Evolutionary conservation across 2,888 invertebrate species (phyloP).

Genomic region (Eilema caniola): DNA sequence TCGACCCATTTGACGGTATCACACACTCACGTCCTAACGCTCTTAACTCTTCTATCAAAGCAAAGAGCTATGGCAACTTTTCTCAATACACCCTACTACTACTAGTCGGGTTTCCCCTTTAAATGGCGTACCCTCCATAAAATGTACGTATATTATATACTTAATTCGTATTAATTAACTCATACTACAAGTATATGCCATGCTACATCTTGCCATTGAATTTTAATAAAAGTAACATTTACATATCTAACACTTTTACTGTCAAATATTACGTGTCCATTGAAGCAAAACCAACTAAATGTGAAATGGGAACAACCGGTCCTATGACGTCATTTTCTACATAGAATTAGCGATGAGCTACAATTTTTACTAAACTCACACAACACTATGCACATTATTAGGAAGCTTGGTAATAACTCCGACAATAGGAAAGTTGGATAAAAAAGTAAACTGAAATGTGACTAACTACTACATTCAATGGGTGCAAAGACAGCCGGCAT

Average conservation of each 20-base stretch:
- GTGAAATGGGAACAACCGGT: neutral
- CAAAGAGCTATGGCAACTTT: neutral
- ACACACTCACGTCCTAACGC: neutral
- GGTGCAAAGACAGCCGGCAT: neutral
- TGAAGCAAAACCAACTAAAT: neutral
- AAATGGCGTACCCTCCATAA: neutral
- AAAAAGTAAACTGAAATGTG: neutral
- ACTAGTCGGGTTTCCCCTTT: neutral
- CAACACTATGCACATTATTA: neutral
- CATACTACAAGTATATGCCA: neutral
- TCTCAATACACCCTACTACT: neutral
- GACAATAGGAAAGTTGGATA: neutral
- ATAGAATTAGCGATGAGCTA: neutral
- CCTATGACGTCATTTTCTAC: neutral
- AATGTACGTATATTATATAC: neutral
- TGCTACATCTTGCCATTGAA: neutral
- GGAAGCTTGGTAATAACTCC: neutral
- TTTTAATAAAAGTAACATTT: neutral
- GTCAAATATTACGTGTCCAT: neutral
- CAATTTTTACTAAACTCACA: neutral
- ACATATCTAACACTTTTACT: constrained; percentile 1
- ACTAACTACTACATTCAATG: neutral
- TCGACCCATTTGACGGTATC: neutral
- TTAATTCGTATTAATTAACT: neutral
- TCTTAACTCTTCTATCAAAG: neutral